Conservation (phyloP, 2,113 vertebrate genomes). For the Motacilla tschutschensis region DNA sequence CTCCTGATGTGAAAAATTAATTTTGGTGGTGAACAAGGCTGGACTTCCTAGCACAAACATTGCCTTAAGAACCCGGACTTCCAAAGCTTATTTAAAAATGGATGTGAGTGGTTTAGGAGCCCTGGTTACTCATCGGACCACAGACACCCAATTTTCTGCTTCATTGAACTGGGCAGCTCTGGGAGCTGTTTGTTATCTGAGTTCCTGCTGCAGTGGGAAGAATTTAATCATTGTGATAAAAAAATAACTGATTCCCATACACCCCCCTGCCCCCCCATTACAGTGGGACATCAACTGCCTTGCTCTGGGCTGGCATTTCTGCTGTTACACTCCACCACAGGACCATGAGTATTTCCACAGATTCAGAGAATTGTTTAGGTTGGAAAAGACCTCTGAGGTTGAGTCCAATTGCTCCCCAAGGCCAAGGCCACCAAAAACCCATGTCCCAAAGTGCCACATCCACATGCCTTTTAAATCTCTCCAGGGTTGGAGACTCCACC, state of each 20-base stretch:
- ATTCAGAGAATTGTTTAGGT: neutral
- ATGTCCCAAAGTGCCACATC: neutral
- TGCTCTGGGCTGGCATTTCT: neutral
- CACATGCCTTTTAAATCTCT: neutral
- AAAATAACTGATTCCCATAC: neutral
- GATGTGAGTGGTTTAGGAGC: neutral
- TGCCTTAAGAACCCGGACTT: neutral
- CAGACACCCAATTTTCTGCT: neutral
- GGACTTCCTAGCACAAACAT: neutral
- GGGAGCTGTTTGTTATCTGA: neutral
- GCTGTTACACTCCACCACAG: neutral
- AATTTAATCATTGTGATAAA: neutral
- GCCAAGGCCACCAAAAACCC: neutral
- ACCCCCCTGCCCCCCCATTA: accelerated
- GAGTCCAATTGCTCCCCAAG: neutral
- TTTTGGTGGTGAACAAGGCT: neutral
- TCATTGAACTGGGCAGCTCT: neutral
- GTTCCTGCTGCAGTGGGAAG: neutral
- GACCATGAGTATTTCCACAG: neutral
- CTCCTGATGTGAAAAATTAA: neutral
- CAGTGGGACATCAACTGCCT: neutral
- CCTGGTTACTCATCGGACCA: neutral
- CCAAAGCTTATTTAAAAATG: neutral
- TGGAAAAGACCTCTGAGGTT: neutral
- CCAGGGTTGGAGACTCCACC: neutral